Conservation (phyloP, 2,113 vertebrate species). For the Sapayoa aenigma region DNA sequence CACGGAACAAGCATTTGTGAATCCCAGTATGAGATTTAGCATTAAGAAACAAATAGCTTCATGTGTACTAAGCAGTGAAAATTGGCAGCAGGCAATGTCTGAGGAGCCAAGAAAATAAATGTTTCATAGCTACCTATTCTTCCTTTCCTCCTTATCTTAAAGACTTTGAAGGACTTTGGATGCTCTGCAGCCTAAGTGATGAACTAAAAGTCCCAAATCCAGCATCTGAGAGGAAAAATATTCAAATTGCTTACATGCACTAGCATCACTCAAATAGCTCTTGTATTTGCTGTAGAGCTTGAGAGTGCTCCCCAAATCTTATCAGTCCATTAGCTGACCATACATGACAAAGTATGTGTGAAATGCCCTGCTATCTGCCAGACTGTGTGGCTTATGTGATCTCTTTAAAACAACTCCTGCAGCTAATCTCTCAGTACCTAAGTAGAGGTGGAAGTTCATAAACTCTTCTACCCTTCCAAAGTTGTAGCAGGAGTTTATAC, state of each 20-base stretch:
- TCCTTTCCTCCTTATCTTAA: not conserved
- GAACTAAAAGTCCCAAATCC: not conserved
- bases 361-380: not conserved
- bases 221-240: not conserved
- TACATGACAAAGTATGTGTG: not conserved
- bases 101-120: conserved; percentile 15
- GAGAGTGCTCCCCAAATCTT: not conserved
- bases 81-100: not conserved
- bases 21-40: not conserved
- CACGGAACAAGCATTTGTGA: not conserved
- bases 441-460: not conserved
- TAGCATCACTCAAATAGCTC: not conserved
- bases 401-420: not conserved
- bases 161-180: not conserved
- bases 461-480: not conserved
- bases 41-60: not conserved
- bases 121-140: conserved; percentile 6
- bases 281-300: not conserved
- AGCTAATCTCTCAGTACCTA: not conserved
- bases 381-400: not conserved
- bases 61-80: not conserved
- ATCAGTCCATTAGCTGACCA: not conserved
- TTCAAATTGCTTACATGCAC: not conserved
- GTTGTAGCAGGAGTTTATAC: not conserved
- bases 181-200: not conserved